A percentile compares a stretch with the other conserved stretches of the same genome.
phyloP scores from a whole-genome alignment of 2,113 vertebrate species.

The Ariopsis seemanni region DNA sequence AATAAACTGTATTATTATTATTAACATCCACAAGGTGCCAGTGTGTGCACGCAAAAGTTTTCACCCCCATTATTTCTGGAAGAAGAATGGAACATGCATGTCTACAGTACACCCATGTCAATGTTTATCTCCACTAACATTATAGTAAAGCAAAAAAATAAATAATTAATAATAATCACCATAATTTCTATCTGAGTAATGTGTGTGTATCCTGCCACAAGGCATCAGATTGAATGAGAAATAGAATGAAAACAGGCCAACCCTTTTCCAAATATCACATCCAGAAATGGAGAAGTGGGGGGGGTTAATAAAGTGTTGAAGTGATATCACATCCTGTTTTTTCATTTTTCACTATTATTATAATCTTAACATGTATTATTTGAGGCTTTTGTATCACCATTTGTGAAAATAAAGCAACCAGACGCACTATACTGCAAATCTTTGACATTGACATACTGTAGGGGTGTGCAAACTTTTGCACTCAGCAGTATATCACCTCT shows the following conservation, averaged over 20 bases:
- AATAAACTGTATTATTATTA: too few species aligned
- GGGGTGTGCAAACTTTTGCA: conserved; percentile 9
- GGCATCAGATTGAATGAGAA: not conserved
- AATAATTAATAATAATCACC: not conserved
- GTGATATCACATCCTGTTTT: not conserved
- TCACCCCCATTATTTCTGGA: not conserved
- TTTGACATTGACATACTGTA: not conserved
- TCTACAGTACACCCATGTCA: not conserved
- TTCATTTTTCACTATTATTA: not conserved
- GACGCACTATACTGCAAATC: not conserved
- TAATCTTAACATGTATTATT: not conserved
- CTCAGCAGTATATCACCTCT: not conserved
- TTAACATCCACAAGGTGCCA: not conserved
- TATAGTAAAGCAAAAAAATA: not conserved
- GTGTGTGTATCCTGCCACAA: not conserved
- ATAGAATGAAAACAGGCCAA: not conserved
- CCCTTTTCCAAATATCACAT: not conserved
- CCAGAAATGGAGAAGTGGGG: too few species aligned
- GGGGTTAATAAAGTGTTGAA: not conserved
- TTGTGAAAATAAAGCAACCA: not conserved
- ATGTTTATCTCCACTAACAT: not conserved
- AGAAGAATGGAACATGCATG: not conserved
- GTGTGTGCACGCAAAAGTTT: not conserved
- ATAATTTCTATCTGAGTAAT: too few species aligned
- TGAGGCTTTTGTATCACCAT: not conserved